A percentile compares a stretch with the other conserved stretches of the same genome.
These are phyloP conservation scores for Neotoxoptera formosana DNA, from an alignment of 1,140 invertebrate genomes.

Conservation along the genomic window DNA sequence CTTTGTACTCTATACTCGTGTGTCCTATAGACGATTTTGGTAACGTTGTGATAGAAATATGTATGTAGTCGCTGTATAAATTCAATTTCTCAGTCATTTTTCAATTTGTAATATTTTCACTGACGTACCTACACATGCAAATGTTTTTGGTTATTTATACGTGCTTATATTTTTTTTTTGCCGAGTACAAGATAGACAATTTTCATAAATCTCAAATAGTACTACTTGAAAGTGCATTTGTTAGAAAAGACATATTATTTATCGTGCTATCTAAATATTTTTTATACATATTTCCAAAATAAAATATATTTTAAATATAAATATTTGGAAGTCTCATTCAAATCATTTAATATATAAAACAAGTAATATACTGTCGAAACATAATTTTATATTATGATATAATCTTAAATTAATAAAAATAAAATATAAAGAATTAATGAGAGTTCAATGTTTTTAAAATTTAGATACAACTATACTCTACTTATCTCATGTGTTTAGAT, in stretches of 20 bases:
- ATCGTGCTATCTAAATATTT: neutral
- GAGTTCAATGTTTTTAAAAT: no score
- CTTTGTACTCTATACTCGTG: neutral
- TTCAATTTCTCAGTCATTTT: neutral
- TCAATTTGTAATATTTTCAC: neutral
- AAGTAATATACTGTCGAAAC: no score
- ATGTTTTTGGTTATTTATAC: neutral
- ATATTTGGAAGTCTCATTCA: neutral
- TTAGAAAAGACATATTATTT: neutral
- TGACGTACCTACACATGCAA: neutral
- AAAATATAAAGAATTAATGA: no score
- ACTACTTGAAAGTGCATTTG: neutral
- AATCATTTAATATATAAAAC: no score
- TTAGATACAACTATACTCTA: no score
- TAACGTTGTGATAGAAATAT: neutral
- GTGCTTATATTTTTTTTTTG: neutral
- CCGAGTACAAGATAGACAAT: neutral
- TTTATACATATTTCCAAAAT: neutral
- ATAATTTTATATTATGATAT: no score
- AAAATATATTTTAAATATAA: neutral
- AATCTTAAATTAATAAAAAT: no score
- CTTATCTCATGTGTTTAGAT: no score
- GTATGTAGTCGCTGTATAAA: neutral
- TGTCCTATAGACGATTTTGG: neutral
- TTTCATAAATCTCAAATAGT: neutral